Percentiles rank a stretch among this genome's conserved stretches.
Evolutionary conservation across 2,797 vertebrate species (phyloP).

Genomic region (Geotria australis): DNA sequence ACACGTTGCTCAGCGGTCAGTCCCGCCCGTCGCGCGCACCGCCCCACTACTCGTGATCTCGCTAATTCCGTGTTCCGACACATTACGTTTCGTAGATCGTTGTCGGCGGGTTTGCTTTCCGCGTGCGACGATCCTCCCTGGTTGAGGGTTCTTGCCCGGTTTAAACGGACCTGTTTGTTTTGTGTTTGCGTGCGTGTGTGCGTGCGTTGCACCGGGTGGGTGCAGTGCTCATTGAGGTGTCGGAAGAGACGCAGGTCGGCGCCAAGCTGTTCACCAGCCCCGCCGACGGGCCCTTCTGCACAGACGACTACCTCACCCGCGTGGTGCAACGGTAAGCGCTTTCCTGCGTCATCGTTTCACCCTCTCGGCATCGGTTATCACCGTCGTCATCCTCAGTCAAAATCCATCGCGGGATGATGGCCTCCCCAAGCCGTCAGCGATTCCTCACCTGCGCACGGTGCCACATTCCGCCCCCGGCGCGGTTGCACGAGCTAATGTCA

Average conservation of each 20-base stretch:
- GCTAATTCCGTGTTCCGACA: too few relatives aligned
- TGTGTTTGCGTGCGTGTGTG: background rate
- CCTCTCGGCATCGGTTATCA: too few relatives aligned
- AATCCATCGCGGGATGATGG: too few relatives aligned
- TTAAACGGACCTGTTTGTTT: too few relatives aligned
- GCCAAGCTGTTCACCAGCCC: slow-evolving; percentile 87
- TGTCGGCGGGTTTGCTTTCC: background rate
- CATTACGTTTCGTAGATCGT: too few relatives aligned
- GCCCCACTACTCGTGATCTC: background rate
- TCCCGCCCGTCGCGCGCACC: too few relatives aligned
- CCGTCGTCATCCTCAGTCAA: too few relatives aligned
- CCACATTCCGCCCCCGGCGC: background rate
- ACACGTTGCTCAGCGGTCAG: slow-evolving; percentile 92
- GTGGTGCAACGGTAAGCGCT: slow-evolving; percentile 58
- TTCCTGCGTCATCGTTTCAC: background rate
- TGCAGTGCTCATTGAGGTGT: slow-evolving; percentile 89
- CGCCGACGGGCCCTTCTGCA: slow-evolving; percentile 88
- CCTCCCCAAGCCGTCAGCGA: too few relatives aligned
- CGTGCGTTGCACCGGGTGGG: background rate
- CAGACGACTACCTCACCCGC: slow-evolving; percentile 96
- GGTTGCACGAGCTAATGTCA: too few relatives aligned
- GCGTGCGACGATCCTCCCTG: too few relatives aligned
- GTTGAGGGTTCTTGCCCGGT: too few relatives aligned
- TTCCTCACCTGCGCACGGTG: too few relatives aligned
- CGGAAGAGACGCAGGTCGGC: slow-evolving; percentile 65